Evolutionary conservation across 2,113 vertebrate species (phyloP).

Genomic region (Myotis brandtii): DNA sequence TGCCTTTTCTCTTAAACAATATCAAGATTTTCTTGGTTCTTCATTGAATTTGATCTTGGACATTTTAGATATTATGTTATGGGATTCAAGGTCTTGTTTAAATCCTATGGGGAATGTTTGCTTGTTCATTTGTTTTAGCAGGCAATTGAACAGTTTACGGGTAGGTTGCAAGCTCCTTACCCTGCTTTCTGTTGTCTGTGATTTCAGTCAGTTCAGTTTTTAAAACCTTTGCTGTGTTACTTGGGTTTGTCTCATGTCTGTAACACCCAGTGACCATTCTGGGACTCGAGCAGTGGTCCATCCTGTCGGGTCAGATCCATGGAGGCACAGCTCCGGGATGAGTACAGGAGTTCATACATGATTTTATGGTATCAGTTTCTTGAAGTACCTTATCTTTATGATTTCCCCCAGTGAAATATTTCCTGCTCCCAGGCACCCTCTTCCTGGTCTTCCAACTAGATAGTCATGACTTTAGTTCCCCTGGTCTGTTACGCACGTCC

Average conservation of each 20-base stretch:
- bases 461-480: not conserved
- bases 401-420: not conserved
- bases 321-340: not conserved
- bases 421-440: not conserved
- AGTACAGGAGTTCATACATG: not conserved
- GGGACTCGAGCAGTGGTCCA: not conserved
- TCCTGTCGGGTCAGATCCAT: too few species aligned
- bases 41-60: not conserved
- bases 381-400: not conserved
- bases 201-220: not conserved
- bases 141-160: not conserved
- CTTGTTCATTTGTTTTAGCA: not conserved
- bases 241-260: not conserved
- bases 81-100: not conserved
- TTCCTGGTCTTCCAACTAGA: not conserved
- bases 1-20: conserved; percentile 10
- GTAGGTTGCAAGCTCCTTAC: not conserved
- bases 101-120: not conserved
- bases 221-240: not conserved
- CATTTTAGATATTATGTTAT: not conserved
- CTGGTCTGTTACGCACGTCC: not conserved
- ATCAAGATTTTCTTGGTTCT: conserved; percentile 32
- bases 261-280: not conserved
- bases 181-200: not conserved
- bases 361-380: not conserved